Conservation (phyloP, 2,888 invertebrate genomes). For the Lepidochitona cinerea region DNA sequence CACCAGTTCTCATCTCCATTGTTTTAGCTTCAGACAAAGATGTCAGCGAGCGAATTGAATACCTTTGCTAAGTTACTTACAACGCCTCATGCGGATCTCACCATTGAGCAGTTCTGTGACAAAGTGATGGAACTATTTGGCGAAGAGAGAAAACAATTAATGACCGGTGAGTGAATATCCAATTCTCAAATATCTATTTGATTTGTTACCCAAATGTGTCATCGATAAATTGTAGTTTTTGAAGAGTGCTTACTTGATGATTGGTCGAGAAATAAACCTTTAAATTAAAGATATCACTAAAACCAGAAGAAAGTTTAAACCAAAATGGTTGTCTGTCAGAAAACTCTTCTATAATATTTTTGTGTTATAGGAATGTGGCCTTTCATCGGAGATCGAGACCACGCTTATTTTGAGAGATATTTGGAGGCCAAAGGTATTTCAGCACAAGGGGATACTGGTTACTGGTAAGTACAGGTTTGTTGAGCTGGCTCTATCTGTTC, state of each 20-base stretch:
- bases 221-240: no score
- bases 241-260: no score
- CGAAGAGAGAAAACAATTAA: constrained; percentile 68
- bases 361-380: constrained; percentile 64
- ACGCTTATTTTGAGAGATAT: constrained; percentile 62
- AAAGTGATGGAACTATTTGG: constrained; percentile 70
- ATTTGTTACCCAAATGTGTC: neutral
- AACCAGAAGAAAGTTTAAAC: no score
- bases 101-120: constrained; percentile 68
- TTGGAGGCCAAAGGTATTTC: constrained; percentile 55
- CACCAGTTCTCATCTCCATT: constrained; percentile 10
- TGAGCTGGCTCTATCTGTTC: no score
- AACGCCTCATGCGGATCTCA: constrained; percentile 57
- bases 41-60: constrained; percentile 62
- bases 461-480: neutral
- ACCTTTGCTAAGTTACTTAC: constrained; percentile 62
- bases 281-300: no score
- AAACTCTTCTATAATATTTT: neutral
- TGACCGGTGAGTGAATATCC: constrained; percentile 61
- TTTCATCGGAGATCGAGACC: constrained; percentile 67
- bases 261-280: no score
- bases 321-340: no score
- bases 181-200: neutral
- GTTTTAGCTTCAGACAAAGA: constrained; percentile 58
- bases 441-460: neutral